Evolutionary conservation across 2,888 invertebrate genomes (phyloP).

Genomic region (Dryobota labecula): DNA sequence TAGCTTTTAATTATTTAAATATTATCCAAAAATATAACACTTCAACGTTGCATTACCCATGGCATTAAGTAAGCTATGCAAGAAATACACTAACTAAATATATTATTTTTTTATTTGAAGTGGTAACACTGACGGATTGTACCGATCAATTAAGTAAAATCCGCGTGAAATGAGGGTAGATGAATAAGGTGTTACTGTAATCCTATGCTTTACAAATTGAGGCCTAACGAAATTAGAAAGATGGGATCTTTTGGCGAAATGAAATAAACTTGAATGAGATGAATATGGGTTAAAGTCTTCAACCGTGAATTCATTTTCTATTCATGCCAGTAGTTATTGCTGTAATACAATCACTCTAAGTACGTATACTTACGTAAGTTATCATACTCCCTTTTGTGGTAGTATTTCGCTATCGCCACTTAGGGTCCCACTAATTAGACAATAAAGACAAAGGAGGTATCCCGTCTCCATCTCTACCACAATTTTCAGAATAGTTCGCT

Average conservation of each 20-base stretch:
- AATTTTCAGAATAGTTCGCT: slow-evolving; percentile 4
- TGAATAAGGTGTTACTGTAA: slow-evolving; percentile 26
- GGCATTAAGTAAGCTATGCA: not conserved
- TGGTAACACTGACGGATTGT: slow-evolving; percentile 23
- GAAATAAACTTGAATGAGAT: not conserved
- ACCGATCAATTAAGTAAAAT: slow-evolving; percentile 31
- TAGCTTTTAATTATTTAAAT: too few species aligned
- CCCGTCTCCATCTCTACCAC: not conserved
- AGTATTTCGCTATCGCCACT: not conserved
- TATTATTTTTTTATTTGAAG: slow-evolving; percentile 19
- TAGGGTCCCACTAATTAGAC: not conserved
- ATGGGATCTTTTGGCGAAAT: not conserved
- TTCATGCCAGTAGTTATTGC: not conserved
- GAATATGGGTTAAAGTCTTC: too few species aligned
- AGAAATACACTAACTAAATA: not conserved
- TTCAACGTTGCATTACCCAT: not conserved
- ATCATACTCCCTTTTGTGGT: not conserved
- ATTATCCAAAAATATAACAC: too few species aligned
- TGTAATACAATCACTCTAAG: not conserved
- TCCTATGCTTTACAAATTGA: slow-evolving; percentile 36
- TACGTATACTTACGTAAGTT: not conserved
- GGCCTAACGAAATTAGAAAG: slow-evolving; percentile 28
- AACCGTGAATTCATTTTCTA: not conserved
- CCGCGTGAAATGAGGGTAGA: slow-evolving; percentile 51
- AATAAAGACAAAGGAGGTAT: not conserved